Base-by-base conservation (phyloP, 2,797 vertebrate genomes). In the Neosilurus mollespiculum region DNA sequence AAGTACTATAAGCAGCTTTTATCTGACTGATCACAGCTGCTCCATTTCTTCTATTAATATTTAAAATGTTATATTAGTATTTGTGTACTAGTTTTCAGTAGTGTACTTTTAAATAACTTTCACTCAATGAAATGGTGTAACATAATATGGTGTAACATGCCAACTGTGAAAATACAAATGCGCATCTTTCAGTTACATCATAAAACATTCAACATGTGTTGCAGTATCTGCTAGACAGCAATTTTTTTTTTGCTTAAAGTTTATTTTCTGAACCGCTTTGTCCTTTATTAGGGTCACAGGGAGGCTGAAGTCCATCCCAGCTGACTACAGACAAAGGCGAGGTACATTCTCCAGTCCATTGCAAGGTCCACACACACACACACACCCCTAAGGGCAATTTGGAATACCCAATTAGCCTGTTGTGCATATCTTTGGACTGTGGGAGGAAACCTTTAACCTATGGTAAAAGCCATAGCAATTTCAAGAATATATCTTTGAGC, bases 1-100 rank as follows among this genome's bases (percentile, higher is more conserved):
- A 26, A 56, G n/a, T 24, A 71, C 12, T 56, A 24, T 53, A 24
- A 72, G 49, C 49, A 72, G 70, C 70, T 72, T 72, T 37, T 69
- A 2, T 43, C 37, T 53, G 12, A 24, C n/a, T 53, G 70, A 72
- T 53, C 70, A 30, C 53, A 75, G 26, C 53, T 24, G 22, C 75
- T 81, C 51, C 58, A n/a, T 71, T 43, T 30, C n/a, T 7, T 53
- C 43, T 43, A 30, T 54, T 11, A 24, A 26, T 18, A 26, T 24
- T 24, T 34, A 30, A 75, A 56, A 76, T 22, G 54, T 58, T 22
- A 34, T 43, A n/a, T 37, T 59, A 15, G 22, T 43, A 61, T 43
- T 61, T n/a, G 20, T 1, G 7, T n/a, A 77, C 30, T 43, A 43
- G 43, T 43, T 43, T 43, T 43, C 3, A 24, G 10, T 26, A 30